phyloP scores from a whole-genome alignment of 2,797 vertebrate genomes.

The Apogon hyalosoma region DNA sequence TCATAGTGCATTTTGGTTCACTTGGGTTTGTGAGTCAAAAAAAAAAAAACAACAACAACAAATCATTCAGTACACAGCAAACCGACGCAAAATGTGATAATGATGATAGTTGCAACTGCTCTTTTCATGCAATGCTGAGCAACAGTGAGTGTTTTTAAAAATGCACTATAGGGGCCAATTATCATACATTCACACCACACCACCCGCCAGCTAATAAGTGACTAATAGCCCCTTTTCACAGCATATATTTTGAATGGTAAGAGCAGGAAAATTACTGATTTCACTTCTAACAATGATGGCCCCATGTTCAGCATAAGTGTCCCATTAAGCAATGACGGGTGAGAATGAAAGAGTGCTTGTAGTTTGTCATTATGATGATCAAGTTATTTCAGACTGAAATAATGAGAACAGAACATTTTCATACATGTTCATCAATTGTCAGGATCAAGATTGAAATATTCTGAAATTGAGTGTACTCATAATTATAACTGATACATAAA shows the following conservation, averaged over 20 bases:
- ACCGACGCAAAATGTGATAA: too few relatives aligned
- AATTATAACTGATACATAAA: slow-evolving; percentile 38
- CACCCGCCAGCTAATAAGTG: background rate
- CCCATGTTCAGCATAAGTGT: background rate
- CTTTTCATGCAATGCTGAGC: background rate
- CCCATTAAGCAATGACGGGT: background rate
- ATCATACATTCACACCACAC: background rate
- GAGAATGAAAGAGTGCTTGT: background rate
- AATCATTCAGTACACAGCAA: too few relatives aligned
- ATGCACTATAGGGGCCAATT: background rate
- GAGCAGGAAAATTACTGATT: slow-evolving; percentile 1
- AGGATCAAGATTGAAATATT: slow-evolving; percentile 35
- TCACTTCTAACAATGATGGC: background rate
- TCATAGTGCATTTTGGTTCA: too few relatives aligned
- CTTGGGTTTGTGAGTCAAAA: too few relatives aligned
- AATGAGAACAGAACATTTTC: background rate
- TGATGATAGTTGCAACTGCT: background rate
- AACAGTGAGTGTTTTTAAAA: background rate
- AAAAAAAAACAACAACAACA: too few relatives aligned
- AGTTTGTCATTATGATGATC: too few relatives aligned
- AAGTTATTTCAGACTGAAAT: too few relatives aligned
- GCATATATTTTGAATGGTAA: background rate
- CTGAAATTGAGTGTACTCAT: slow-evolving; percentile 26
- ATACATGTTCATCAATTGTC: slow-evolving; percentile 27
- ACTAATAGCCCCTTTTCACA: slow-evolving; percentile 4